Base-by-base conservation (phyloP, 1,140 invertebrate species). In the Physella acuta region DNA sequence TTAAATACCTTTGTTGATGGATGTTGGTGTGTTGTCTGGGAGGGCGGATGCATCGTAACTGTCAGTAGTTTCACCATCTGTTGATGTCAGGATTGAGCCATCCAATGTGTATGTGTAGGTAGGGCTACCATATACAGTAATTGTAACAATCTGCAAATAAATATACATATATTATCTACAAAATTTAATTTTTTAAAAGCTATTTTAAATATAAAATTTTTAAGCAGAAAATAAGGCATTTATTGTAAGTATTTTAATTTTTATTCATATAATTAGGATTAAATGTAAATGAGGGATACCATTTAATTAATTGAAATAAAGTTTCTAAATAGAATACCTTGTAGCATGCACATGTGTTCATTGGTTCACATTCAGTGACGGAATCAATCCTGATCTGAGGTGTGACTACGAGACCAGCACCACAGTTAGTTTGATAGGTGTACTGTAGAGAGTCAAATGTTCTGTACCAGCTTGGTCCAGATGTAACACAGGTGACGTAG, bases 301-400 rank as follows among this genome's bases (percentile, higher is more conserved):
- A n/a, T n/a, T n/a, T n/a, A n/a, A n/a, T n/a, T n/a, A n/a, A n/a
- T n/a, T n/a, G n/a, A n/a, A n/a, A n/a, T n/a, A n/a, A n/a, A n/a
- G n/a, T n/a, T n/a, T n/a, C n/a, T n/a, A n/a, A n/a, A n/a, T n/a
- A n/a, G n/a, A n/a, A n/a, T 63, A 63, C 61, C 61, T 63, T 63
- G 3, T 16, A 44, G 28, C 61, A 63, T 39, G 37, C 26, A 44
- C 61, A 63, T 31, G 37, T 63, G 33, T 63, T 37, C n/a, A 39
- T 63, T 14, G 61, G 61, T 17, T 63, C 61, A 63, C 61, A 63
- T 24, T 39, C 34, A 17, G 61, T 63, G 8, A 63, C 37, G 3
- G 61, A 24, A 37, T 39, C 37, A 16, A 63, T 49, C 20, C 44
- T 3, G 5, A 63, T 24, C 20, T 17, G 5, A n/a, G 24, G 8